phyloP scores from a whole-genome alignment of 2,888 invertebrate species.

The Tenthredo livida region DNA sequence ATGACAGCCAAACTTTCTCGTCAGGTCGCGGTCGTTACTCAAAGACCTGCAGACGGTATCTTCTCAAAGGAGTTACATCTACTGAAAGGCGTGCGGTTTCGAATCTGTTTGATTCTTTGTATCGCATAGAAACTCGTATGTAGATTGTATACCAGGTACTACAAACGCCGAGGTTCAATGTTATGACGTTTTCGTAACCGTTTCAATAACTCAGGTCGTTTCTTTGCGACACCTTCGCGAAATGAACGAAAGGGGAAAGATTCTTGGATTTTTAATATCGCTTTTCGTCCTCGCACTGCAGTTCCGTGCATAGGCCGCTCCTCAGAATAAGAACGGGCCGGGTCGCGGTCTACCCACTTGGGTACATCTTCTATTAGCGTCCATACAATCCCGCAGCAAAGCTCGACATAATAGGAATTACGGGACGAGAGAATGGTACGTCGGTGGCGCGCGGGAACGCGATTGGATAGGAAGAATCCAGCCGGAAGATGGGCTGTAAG shows the following conservation, averaged over 20 bases:
- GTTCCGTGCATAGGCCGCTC: background rate
- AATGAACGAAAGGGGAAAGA: background rate
- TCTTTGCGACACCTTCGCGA: background rate
- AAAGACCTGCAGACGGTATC: background rate
- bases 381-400: background rate
- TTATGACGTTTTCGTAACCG: slow-evolving; percentile 25
- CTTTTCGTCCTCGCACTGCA: background rate
- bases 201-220: background rate
- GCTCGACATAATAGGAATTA: slow-evolving; percentile 49
- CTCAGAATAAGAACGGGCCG: background rate
- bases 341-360: background rate
- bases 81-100: background rate
- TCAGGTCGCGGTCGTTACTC: slow-evolving; percentile 4
- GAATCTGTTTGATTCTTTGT: background rate
- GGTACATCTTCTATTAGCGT: slow-evolving; percentile 42
- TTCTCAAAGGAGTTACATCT: background rate
- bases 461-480: slow-evolving; percentile 51
- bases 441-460: slow-evolving; percentile 35
- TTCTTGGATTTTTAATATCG: background rate
- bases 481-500: slow-evolving; percentile 53
- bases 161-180: background rate
- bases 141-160: background rate
- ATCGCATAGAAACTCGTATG: background rate
- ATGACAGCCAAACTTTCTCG: slow-evolving; percentile 42
- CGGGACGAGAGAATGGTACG: slow-evolving; percentile 30